Conservation (phyloP, 1,140 invertebrate genomes). For the Drosophila equinoxialis region DNA sequence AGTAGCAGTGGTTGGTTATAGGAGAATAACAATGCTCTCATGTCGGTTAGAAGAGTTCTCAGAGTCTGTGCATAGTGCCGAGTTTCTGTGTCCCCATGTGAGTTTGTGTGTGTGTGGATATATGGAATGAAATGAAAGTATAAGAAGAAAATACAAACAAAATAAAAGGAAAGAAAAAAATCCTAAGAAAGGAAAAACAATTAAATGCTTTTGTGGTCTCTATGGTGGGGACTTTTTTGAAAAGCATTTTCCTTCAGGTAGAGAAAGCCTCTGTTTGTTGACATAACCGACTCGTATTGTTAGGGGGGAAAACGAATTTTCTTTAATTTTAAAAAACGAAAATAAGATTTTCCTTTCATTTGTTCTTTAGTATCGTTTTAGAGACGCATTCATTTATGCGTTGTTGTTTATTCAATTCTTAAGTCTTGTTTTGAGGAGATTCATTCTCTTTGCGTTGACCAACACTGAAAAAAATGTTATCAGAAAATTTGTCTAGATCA, state of each 20-base stretch:
- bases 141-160: constrained; percentile 2
- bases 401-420: neutral
- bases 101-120: neutral
- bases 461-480: too few relatives aligned
- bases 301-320: neutral
- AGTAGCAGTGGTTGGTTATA: neutral
- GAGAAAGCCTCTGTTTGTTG: neutral
- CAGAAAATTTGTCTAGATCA: too few relatives aligned
- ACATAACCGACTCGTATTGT: neutral
- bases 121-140: constrained; percentile 1
- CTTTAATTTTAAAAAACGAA: neutral
- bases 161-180: neutral
- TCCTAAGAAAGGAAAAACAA: constrained; percentile 7
- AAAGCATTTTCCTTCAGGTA: constrained; percentile 3
- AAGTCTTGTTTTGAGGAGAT: neutral
- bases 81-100: too few relatives aligned
- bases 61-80: neutral
- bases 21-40: constrained; percentile 15
- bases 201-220: constrained; percentile 17
- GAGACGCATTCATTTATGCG: neutral
- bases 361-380: neutral
- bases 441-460: too few relatives aligned
- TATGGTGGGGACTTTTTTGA: neutral
- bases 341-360: neutral
- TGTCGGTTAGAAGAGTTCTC: constrained; percentile 4